These are phyloP conservation scores for Rhabdomys dilectus DNA, from an alignment of 2,113 vertebrate species.

Conservation along the genomic window DNA sequence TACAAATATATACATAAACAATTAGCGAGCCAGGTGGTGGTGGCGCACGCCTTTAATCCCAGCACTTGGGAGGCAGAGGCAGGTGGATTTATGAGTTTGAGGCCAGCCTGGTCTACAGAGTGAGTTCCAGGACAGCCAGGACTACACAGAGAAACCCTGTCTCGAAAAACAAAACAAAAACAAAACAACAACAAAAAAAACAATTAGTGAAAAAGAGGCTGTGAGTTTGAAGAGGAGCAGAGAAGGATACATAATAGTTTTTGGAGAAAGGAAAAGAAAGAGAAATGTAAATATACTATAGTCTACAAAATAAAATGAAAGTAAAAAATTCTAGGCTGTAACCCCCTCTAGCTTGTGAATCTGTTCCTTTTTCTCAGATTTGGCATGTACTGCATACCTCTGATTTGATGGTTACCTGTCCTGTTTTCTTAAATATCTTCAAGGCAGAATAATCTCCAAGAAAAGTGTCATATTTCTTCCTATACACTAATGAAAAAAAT, in stretches of 20 bases:
- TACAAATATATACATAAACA: neutral
- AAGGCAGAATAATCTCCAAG: neutral
- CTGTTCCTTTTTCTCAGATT: constrained; percentile 32
- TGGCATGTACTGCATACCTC: neutral
- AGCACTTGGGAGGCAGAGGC: too few relatives aligned
- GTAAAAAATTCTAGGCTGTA: neutral
- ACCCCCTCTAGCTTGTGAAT: neutral
- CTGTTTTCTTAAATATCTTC: neutral
- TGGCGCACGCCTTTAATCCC: too few relatives aligned
- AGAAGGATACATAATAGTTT: neutral
- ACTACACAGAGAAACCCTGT: too few relatives aligned
- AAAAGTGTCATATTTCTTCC: neutral
- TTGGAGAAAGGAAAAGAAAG: neutral
- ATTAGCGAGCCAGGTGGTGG: too few relatives aligned
- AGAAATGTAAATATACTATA: neutral
- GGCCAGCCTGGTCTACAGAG: too few relatives aligned
- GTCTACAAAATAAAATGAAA: neutral
- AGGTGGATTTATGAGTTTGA: too few relatives aligned
- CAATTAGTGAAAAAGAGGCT: neutral
- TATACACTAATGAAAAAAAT: neutral
- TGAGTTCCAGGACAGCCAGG: too few relatives aligned
- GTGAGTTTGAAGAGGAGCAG: neutral
- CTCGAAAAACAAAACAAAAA: too few relatives aligned
- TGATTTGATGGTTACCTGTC: neutral
- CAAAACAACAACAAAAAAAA: too few relatives aligned